Evolutionary conservation across 2,113 vertebrate genomes (phyloP).

Genomic region (Syngnathus typhle): DNA sequence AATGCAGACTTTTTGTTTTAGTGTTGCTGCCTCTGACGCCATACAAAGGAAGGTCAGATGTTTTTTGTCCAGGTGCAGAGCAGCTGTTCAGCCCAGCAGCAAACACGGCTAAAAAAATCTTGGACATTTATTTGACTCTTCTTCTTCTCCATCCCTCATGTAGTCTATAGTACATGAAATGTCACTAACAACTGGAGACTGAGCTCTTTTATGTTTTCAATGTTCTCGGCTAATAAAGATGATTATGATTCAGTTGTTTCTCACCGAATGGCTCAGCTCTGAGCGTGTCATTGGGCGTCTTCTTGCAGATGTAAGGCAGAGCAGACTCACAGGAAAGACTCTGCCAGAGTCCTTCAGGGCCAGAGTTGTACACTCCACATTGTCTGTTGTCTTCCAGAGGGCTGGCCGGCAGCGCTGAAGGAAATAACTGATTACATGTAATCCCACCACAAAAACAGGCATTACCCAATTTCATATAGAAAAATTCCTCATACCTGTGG

Average conservation of each 20-base stretch:
- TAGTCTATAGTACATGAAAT: not conserved
- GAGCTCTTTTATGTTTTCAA: not conserved
- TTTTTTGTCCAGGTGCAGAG: slow-evolving; percentile 38
- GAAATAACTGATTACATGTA: not conserved
- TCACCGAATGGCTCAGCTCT: slow-evolving; percentile 75
- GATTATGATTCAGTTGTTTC: slow-evolving; percentile 9
- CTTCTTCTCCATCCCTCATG: not conserved
- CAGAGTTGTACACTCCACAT: slow-evolving; percentile 80
- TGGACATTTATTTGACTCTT: not conserved
- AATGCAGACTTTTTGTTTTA: slow-evolving; percentile 41
- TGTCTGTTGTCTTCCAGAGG: slow-evolving; percentile 63
- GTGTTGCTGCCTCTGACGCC: slow-evolving; percentile 14
- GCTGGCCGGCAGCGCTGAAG: slow-evolving; percentile 50
- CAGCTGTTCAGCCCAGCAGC: slow-evolving; percentile 44
- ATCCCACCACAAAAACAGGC: not conserved
- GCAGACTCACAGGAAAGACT: slow-evolving; percentile 76
- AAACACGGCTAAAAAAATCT: slow-evolving; percentile 18
- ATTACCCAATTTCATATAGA: not conserved
- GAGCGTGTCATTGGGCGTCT: slow-evolving; percentile 70
- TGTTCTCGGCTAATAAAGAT: not conserved
- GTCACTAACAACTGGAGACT: not conserved
- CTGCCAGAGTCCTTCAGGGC: slow-evolving; percentile 68
- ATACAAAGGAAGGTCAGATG: slow-evolving; percentile 29
- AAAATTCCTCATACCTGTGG: slow-evolving; percentile 64
- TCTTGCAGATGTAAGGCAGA: slow-evolving; percentile 89